Base-by-base conservation (phyloP, 1,140 invertebrate genomes). In the Cydia pomonella region DNA sequence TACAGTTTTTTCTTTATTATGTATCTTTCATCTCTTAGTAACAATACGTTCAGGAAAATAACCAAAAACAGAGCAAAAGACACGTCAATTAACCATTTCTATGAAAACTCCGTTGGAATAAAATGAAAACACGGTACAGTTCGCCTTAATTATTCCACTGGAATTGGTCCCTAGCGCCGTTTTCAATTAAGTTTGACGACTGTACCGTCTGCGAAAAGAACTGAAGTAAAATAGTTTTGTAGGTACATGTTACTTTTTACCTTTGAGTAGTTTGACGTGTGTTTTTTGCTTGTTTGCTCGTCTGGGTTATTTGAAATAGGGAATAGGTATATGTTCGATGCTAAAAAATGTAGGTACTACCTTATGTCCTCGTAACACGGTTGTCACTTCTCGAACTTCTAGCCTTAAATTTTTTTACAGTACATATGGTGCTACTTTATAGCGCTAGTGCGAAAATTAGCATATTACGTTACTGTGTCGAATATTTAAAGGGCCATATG, bases 131-230 rank as follows among this genome's bases (percentile, higher is more conserved):
- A 18, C 47, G 16, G 16, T 50, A 50, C 47, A 50, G 47, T 18
- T 59, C 53, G 2, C 21, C 21, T 23, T 4, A 59, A 59, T 59
- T 59, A 59, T 59, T 59, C 21, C 53, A 59, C 53, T 59, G 53
- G 2, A 59, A 59, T 59, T 59, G 53, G 53, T 23, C 50, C n/a
- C 50, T 23, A 23, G 53, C 7, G 53, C 53, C 53, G 53, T 59
- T 59, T 59, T 59, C 53, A 59, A 59, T 59, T 59, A 59, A 59
- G 53, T 59, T 59, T 59, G 53, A 12, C 53, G 53, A 59, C 53
- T 59, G 21, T 59, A 12, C n/a, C 1, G 7, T 59, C 18, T 5
- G 7, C 53, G 6, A 10, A 59, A 53, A 59, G 53, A 59, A 21
- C 1, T 9, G 23, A 3, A 59, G 21, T 23, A 23, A 23, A 23